Evolutionary conservation across 2,797 vertebrate genomes (phyloP), one percentile per base, ranked within the genome.

Genomic region (Champsocephalus esox): DNA sequence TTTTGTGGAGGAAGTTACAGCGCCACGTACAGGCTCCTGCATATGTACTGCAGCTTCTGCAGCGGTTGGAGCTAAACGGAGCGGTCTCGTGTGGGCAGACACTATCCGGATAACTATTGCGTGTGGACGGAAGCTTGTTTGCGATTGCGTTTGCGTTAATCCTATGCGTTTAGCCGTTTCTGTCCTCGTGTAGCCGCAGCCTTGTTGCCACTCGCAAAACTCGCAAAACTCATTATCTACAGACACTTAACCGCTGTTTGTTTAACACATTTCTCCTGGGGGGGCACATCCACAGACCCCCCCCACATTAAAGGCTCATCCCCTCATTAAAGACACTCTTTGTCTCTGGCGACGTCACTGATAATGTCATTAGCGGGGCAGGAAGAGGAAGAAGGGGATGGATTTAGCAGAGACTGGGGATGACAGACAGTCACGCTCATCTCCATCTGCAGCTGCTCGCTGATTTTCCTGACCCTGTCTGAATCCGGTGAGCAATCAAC

Each of bases 361-460:
- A 66, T 88, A 76, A 87, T 71, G 70, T 76, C 77, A 86, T 79
- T 81, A 80, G 66, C 0, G 5, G 83, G 55, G 32, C 66, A 91
- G 64, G 38, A 74, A 41, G 73, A 73, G 45, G 24, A 44, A 76
- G 82, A 59, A 54, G 49, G 77, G 46, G 17, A 74, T 66, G 57
- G 80, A 83, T 85, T 79, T 68, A 68, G 71, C 32, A 32, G 48
- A 73, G 61, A 73, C 45, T 52, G 54, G 66, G 77, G 58, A 67
- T 60, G 64, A 80, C 46, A 75, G 72, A 70, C 48, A 56, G 74
- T 83, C 74, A 82, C 32, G 51, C 34, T 67, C 84, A 68, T 80
- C 73, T 52, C 57, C 65, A 75, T 82, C 68, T 79, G 77, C 82
- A 88, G 80, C 79, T 74, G 84, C 70, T 85, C 48, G 63, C 63